Conservation (phyloP, 2,797 vertebrate genomes). For the Stomatorhinus walkeri region DNA sequence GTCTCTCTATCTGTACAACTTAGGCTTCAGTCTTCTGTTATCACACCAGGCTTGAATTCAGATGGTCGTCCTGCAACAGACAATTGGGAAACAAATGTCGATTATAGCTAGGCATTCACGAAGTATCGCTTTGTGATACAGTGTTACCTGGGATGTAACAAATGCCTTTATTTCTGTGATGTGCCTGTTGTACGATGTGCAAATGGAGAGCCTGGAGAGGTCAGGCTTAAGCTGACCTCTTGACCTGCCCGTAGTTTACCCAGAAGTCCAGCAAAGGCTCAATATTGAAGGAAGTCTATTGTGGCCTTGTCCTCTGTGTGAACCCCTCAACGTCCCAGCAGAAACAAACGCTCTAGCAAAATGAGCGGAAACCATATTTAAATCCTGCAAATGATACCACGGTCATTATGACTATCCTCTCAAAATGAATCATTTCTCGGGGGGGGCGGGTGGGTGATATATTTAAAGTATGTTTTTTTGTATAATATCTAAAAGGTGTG, state of each 20-base stretch:
- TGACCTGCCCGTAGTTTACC: not conserved
- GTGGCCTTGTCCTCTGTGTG: constrained; percentile 16
- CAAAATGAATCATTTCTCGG: not conserved
- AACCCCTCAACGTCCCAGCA: not conserved
- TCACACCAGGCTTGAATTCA: not conserved
- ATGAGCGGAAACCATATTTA: constrained; percentile 10
- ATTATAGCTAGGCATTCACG: not conserved
- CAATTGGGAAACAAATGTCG: not conserved
- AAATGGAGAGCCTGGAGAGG: not conserved
- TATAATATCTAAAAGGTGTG: constrained; percentile 8
- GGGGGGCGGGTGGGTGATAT: not conserved
- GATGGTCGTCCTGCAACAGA: not conserved
- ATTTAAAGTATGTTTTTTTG: not conserved
- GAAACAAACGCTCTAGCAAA: constrained; percentile 8
- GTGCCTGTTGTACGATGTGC: not conserved
- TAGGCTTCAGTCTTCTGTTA: not conserved
- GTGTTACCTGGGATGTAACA: not conserved
- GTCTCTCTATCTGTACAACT: not conserved
- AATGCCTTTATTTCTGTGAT: not conserved
- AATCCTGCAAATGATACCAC: constrained; percentile 3
- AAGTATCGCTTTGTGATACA: not conserved
- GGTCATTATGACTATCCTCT: not conserved
- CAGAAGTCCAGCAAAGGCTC: not conserved
- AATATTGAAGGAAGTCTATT: constrained; percentile 13
- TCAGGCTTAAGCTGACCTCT: not conserved